phyloP scores from a whole-genome alignment of 2,113 vertebrate genomes.

The Petrocephalus microphthalmus region DNA sequence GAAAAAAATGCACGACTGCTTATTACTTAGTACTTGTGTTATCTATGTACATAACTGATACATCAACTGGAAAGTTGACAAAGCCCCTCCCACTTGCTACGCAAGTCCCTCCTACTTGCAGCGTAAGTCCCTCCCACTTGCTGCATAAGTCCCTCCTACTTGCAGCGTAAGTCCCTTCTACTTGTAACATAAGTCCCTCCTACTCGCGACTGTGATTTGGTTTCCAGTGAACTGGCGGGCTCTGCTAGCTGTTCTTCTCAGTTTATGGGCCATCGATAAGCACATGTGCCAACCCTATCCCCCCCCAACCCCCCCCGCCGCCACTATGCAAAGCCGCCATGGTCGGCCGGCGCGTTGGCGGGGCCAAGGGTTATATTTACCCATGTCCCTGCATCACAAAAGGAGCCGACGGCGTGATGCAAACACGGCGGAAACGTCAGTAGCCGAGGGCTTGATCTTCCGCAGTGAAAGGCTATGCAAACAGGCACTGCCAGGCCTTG shows the following conservation, averaged over 20 bases:
- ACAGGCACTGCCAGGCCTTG: constrained; percentile 21
- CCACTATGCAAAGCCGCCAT: not conserved
- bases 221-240: not conserved
- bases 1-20: too few relatives aligned
- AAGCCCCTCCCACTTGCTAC: too few relatives aligned
- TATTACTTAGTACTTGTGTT: too few relatives aligned
- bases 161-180: too few relatives aligned
- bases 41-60: too few relatives aligned
- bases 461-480: constrained; percentile 37
- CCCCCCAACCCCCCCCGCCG: not conserved
- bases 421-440: constrained; percentile 27
- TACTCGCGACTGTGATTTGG: not conserved
- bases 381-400: not conserved
- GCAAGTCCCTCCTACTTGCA: too few relatives aligned
- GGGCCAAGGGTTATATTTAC: not conserved
- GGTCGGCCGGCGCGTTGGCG: not conserved
- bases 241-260: not conserved
- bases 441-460: constrained; percentile 25
- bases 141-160: too few relatives aligned
- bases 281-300: not conserved
- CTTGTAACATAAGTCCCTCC: too few relatives aligned
- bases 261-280: not conserved
- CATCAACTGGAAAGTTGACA: too few relatives aligned
- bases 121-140: too few relatives aligned
- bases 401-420: not conserved